Base-by-base conservation (phyloP, 2,113 vertebrate species). In the Thomomys bottae region DNA sequence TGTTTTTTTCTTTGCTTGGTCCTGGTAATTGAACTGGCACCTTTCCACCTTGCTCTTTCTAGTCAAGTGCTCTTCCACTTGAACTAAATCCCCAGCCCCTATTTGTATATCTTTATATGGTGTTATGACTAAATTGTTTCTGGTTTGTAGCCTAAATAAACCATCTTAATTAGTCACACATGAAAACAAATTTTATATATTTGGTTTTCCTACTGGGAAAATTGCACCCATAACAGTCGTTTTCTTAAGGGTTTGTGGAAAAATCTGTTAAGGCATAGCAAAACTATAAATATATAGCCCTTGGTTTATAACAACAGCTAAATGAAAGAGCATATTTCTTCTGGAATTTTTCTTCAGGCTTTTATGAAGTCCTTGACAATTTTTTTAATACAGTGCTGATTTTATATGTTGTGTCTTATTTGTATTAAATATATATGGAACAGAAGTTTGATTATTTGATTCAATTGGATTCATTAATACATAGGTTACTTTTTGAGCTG, bases 221-320 rank as follows among this genome's bases (percentile, higher is more conserved):
- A 80, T 57, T 92, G 0, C 76, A 17, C 59, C 30, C 80, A 17
- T 89, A 83, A 86, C 24, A 95, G 57, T 75, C 89, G 3, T 77
- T 71, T 77, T 68, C 23, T 34, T 72, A 78, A 94, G 73, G 28
- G 38, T 82, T 77, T 91, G 42, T 77, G 61, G 57, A 84, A 91
- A 76, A 77, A 61, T 11, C 24, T 66, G 15, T 72, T 88, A 38
- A 63, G 36, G 20, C 32, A 30, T 79, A 9, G 73, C 28, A 88
- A 92, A 94, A 83, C n/a, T 79, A n/a, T n/a, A 90, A 89, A 76
- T 79, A 81, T 79, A 89, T 84, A 59, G 64, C n/a, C 40, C 89
- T 80, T 94, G 63, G 59, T 92, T 89, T 79, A 78, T 77, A 54
- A 78, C 6, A 87, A 17, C 45, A 40, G 34, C 68, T 81, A 86